Base-by-base conservation (phyloP, 2,888 invertebrate species). In the Perithous albicinctus region DNA sequence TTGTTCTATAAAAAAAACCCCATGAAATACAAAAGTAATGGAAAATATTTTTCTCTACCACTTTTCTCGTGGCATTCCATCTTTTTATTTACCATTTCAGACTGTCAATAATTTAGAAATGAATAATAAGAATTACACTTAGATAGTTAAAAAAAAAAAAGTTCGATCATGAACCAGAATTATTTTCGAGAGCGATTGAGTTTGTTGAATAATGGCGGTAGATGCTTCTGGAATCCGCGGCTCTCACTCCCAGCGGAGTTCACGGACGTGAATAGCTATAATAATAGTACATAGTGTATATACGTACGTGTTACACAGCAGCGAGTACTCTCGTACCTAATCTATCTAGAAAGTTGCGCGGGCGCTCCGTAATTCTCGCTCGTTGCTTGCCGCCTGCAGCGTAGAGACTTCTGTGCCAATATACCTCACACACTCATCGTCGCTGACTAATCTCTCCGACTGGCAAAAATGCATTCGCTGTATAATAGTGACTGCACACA, bases 321-420 rank as follows among this genome's bases (percentile, higher is more conserved):
- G 15, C 54, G 70, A 48, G 18, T 64, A 75, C 51, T 82, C 74
- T 75, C 75, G 70, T 59, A 61, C 41, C 78, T 82, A 82, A 82
- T 78, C 78, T 75, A 82, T 72, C 70, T 82, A 82, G 82, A 82
- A 82, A 82, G 82, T 82, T 82, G 82, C 82, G 70, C 82, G 66
- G 78, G 78, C 59, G 70, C 70, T 43, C 66, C 66, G 82, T 82
- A 70, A 78, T 78, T 82, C 82, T 74, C 77, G 61, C 80, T 69
- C 69, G 70, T 32, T 63, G 35, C 29, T 20, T n/a, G n/a, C 20
- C 23, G 59, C 29, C 20, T 64, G 29, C 29, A 59, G 29, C 46
- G 46, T 54, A 67, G 41, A 72, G 72, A 73, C 67, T 77, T 43
- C 26, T 67, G n/a, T 15, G 12, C 46, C n/a, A 18, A 32, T 43